Percentiles rank a stretch among this genome's conserved stretches.
These are phyloP conservation scores for Poecile montanus DNA, from an alignment of 2,797 vertebrate genomes.

Conservation along the genomic window DNA sequence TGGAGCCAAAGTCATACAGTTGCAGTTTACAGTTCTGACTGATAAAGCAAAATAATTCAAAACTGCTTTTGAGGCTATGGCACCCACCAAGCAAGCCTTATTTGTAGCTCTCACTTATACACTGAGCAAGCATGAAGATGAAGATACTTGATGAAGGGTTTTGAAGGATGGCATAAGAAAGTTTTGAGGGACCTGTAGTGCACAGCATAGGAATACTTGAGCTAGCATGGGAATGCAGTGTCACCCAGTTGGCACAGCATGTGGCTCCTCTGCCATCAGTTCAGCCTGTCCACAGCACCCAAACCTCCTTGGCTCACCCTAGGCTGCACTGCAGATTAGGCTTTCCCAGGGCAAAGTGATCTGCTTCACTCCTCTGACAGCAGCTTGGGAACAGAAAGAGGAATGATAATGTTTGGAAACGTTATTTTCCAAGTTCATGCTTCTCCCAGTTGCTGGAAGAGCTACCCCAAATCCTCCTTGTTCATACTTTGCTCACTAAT, in stretches of 20 bases:
- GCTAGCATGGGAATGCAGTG: background rate
- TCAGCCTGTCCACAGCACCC: background rate
- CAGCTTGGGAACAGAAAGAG: background rate
- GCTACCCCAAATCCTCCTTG: background rate
- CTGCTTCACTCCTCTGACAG: background rate
- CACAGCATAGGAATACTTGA: background rate
- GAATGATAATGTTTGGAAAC: background rate
- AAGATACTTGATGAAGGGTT: background rate
- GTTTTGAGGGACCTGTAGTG: fast-evolving
- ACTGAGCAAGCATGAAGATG: fast-evolving
- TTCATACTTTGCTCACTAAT: background rate
- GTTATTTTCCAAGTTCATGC: background rate
- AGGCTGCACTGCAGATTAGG: background rate
- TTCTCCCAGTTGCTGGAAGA: background rate
- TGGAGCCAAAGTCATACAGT: background rate
- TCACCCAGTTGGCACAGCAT: fast-evolving
- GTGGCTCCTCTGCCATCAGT: background rate
- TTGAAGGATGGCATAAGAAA: background rate
- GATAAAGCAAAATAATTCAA: constrained; percentile 20
- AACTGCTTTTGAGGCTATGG: background rate
- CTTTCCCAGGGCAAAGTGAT: fast-evolving
- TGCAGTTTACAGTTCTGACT: constrained; percentile 28
- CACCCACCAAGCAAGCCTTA: background rate
- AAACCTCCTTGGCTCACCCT: background rate
- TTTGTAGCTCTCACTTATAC: background rate